Conservation (phyloP, 2,797 vertebrate genomes). For the Gadopsis bispinosus region DNA sequence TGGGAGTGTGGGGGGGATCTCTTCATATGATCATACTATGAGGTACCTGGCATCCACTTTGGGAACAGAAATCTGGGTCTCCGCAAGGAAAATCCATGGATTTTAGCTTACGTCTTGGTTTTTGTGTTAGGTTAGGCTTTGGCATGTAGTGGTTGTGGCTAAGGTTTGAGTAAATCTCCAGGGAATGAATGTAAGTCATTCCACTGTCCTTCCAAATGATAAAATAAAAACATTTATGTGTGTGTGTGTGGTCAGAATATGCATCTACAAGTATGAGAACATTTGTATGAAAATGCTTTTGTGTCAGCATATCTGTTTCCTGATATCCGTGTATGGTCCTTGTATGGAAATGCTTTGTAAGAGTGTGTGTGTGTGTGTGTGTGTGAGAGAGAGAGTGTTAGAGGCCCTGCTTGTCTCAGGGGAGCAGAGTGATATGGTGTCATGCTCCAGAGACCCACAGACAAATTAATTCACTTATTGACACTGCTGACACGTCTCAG, state of each 20-base stretch:
- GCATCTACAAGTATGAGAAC: conserved; percentile 14
- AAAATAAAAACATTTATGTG: conserved; percentile 7
- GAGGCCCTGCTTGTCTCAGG: conserved; percentile 67
- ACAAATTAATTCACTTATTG: conserved; percentile 92
- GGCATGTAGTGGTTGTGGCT: neutral
- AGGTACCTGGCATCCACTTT: neutral
- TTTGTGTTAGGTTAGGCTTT: neutral
- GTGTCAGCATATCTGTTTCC: conserved; percentile 32
- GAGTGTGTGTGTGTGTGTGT: neutral
- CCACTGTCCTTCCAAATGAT: neutral
- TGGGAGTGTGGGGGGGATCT: neutral
- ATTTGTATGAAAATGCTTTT: conserved; percentile 37
- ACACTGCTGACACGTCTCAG: conserved; percentile 90
- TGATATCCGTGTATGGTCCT: conserved; percentile 37
- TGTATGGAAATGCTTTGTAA: conserved; percentile 42
- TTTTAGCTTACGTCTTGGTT: neutral
- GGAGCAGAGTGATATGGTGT: conserved; percentile 80
- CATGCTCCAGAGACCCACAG: conserved; percentile 84
- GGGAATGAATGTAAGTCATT: neutral
- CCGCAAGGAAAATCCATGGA: neutral
- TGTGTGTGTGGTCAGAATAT: neutral
- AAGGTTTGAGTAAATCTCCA: neutral
- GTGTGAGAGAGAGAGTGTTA: conserved; percentile 55
- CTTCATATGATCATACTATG: neutral
- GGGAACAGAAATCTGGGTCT: neutral